Base-by-base conservation (phyloP, 30 jellyfish, hydroid and myxozoan species). In the Aurelia aurita region DNA sequence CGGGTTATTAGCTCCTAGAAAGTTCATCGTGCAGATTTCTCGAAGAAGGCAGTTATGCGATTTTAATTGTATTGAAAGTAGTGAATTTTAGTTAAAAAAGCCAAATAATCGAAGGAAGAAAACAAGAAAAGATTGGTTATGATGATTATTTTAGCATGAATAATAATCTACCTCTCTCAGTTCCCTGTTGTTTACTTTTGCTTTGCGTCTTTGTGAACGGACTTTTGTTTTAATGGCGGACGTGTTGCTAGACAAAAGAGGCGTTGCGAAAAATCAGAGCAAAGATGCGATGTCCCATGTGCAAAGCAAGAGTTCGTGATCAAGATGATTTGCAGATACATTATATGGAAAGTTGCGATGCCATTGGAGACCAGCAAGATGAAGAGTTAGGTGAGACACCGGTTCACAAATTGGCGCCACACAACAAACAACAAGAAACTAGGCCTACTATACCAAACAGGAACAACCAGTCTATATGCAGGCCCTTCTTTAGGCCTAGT, bases 241-340 rank as follows among this genome's bases (percentile, higher is more conserved):
- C 86, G 68, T 74, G 51, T 74, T 31, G 67, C 43, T 23, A 74
- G 75, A 74, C 35, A 55, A 14, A 13, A 25, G 72, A 39, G 15
- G 64, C 39, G 23, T 26, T 32, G 39, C 71, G 23, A 22, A 35
- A 72, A 72, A 72, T 45, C 70, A 26, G 29, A 26, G 64, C 43
- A 8, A 80, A 23, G 25, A 80, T 80, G 90, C 69, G 90, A 8
- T 80, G 90, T 28, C 90, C 90, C 6, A 63, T 80, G 49, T 80
- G 90, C 68, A 80, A 49, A 29, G 66, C 78, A 35, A 63, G 82
- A 14, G 90, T 80, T 3, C 34, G 53, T 19, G 69, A 80, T 66
- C 51, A 65, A 22, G 90, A 80, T 45, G 82, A 55, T 3, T 31
- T 80, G 62, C 90, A 80, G 72, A 66, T 63, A 16, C 90, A 80